Base-by-base conservation (phyloP, 2,888 invertebrate genomes). In the Phania funesta region DNA sequence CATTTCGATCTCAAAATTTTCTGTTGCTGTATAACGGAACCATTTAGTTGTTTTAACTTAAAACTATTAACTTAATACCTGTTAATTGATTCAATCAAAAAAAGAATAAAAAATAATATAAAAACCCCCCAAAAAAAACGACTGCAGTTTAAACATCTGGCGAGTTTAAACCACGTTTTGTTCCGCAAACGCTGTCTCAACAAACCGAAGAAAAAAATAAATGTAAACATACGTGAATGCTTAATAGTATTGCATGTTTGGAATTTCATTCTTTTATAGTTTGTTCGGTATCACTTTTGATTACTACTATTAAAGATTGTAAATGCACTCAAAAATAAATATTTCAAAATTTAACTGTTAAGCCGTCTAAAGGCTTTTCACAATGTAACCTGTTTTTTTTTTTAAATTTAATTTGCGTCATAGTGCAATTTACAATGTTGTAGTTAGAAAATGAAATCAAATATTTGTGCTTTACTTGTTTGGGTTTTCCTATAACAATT, bases 341-440 rank as follows among this genome's bases (percentile, higher is more conserved):
- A 62, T 68, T 76, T 60, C 60, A 76, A 68, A 68, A 68, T 58
- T 16, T 50, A 32, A 16, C 18, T 26, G 29, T n/a, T 54, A 29
- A 24, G 18, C 41, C 22, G 6, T 32, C n/a, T 13, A 41, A 44
- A 29, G 4, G 26, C 18, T 60, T 22, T 58, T 60, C 18, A 16
- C 44, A 68, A 32, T 52, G 52, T 24, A 62, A 60, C 68, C 68
- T 46, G 68, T 76, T 68, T 76, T n/a, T n/a, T n/a, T n/a, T n/a
- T n/a, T 35, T 22, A 32, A 24, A 20, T 16, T 4, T 41, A 35
- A 26, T 35, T 35, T 24, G 65, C 64, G 46, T 32, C 56, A 18
- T 56, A 35, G 56, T 60, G 24, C 44, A n/a, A 54, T 48, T 22
- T 41, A n/a, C 44, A 44, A 32, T 68, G 68, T 68, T 68, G 76